Evolutionary conservation across 2,888 invertebrate species (phyloP).

Genomic region (Rosalia funebris): DNA sequence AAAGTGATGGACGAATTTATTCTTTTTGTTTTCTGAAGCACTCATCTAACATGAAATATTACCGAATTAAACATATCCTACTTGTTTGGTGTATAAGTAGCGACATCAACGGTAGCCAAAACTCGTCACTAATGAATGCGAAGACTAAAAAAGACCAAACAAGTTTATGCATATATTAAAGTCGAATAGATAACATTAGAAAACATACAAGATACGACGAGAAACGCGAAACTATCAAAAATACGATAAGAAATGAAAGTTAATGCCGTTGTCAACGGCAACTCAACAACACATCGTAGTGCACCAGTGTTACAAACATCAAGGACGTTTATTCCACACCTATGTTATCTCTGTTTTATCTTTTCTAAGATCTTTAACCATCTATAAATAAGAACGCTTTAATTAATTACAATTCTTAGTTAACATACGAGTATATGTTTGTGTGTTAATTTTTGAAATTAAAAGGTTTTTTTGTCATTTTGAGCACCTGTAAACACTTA

Average conservation of each 20-base stretch:
- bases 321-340: neutral
- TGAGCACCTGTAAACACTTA: no score
- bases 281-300: no score
- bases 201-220: neutral
- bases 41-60: neutral
- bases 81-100: neutral
- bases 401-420: neutral
- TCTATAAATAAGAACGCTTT: neutral
- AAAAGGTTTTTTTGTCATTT: no score
- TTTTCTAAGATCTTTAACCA: neutral
- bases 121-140: neutral
- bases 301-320: neutral
- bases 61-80: neutral
- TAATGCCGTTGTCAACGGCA: neutral
- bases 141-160: neutral
- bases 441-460: no score
- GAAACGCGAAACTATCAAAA: neutral
- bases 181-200: neutral
- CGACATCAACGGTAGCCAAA: neutral
- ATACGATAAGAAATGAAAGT: neutral
- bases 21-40: no score
- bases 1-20: no score
- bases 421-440: neutral
- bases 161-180: neutral
- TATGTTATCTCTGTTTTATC: neutral